Evolutionary conservation across 2,888 invertebrate species (phyloP).

Genomic region (Carterocephalus palaemon): DNA sequence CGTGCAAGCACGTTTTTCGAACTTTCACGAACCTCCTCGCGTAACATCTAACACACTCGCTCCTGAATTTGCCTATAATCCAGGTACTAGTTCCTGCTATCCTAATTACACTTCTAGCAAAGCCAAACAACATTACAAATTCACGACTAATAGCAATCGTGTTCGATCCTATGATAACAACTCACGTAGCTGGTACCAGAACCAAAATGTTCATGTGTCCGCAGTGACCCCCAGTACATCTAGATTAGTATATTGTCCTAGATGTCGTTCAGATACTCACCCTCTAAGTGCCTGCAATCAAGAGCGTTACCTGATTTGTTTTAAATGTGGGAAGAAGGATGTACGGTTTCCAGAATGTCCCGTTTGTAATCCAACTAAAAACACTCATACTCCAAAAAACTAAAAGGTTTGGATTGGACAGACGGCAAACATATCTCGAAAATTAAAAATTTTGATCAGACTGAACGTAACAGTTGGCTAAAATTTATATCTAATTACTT

Average conservation of each 20-base stretch:
- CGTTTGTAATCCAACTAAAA: conserved; percentile 3
- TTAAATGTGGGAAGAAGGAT: conserved; percentile 29
- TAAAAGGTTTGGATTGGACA: too few species aligned
- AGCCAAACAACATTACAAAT: not conserved
- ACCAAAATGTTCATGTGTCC: not conserved
- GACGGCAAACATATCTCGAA: too few species aligned
- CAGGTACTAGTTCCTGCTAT: not conserved
- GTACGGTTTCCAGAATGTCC: conserved; percentile 26
- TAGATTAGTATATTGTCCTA: conserved; percentile 19
- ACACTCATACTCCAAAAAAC: too few species aligned
- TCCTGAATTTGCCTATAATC: conserved; percentile 26
- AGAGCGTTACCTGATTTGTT: conserved; percentile 27
- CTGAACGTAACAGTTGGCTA: conserved; percentile 28
- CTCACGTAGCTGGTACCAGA: too few species aligned
- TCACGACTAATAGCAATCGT: too few species aligned
- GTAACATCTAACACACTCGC: conserved; percentile 20
- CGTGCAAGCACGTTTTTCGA: conserved; percentile 20
- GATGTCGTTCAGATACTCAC: conserved; percentile 25
- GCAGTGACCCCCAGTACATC: not conserved
- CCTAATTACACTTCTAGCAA: not conserved
- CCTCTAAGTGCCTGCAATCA: conserved; percentile 18
- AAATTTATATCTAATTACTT: conserved; percentile 17
- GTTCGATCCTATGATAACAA: too few species aligned
- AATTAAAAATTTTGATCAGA: conserved; percentile 23
- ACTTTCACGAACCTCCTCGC: conserved; percentile 26